Evolutionary conservation across 2,888 invertebrate species (phyloP).

Genomic region (Pyrocoelia pectoralis): DNA sequence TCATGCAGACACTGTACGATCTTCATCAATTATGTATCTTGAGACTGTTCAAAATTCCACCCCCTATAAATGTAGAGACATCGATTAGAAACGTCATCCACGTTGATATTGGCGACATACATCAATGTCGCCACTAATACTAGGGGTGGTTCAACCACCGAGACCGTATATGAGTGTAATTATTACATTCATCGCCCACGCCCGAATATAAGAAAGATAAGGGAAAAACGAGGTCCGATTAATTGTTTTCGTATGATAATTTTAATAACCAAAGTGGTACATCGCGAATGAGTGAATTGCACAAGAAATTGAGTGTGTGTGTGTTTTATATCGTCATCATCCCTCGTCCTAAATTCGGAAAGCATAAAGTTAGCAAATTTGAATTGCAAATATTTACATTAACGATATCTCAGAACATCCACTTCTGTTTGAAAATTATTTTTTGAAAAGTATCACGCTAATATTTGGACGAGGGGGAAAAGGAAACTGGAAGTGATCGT

Average conservation of each 20-base stretch:
- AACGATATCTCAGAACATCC: slow-evolving; percentile 1
- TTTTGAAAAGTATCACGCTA: background rate
- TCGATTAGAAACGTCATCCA: slow-evolving; percentile 52
- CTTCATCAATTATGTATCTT: slow-evolving; percentile 42
- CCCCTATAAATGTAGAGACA: slow-evolving; percentile 31
- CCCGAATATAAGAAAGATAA: background rate
- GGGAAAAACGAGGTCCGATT: slow-evolving; percentile 23
- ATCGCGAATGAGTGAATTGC: slow-evolving; percentile 31
- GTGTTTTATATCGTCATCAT: slow-evolving; percentile 27
- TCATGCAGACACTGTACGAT: slow-evolving; percentile 16
- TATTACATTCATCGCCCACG: slow-evolving; percentile 24
- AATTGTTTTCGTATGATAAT: slow-evolving; percentile 26
- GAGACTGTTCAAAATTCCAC: slow-evolving; percentile 33
- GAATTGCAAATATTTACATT: slow-evolving; percentile 33
- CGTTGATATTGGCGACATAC: slow-evolving; percentile 54
- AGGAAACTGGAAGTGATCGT: too few species aligned
- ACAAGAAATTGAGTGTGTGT: slow-evolving; percentile 25
- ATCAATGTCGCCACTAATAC: slow-evolving; percentile 52
- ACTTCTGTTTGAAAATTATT: slow-evolving; percentile 4
- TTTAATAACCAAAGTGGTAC: slow-evolving; percentile 21
- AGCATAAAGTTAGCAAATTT: slow-evolving; percentile 18
- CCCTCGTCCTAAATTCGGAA: slow-evolving; percentile 23
- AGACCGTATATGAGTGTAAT: slow-evolving; percentile 18
- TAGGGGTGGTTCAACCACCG: slow-evolving; percentile 44
- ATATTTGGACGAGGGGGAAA: too few species aligned